Evolutionary conservation across 2,888 invertebrate genomes (phyloP).

Genomic region (Anoncus sp.): DNA sequence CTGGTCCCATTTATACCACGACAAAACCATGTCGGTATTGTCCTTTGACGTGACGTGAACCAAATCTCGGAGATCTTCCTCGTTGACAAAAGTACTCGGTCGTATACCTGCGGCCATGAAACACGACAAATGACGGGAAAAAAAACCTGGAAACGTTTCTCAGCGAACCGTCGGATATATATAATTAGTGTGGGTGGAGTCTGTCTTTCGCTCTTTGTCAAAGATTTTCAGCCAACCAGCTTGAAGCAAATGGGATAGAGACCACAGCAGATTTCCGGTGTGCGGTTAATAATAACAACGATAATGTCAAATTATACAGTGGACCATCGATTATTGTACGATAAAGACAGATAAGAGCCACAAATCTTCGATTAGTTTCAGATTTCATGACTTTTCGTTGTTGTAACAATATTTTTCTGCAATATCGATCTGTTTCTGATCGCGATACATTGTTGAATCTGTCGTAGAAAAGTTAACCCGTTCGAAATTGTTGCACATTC

Average conservation of each 20-base stretch:
- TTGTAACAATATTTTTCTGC: not conserved
- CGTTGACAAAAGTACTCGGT: constrained; percentile 56
- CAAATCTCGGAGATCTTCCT: constrained; percentile 31
- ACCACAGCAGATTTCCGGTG: constrained; percentile 4
- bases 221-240: constrained; percentile 4
- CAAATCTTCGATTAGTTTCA: not conserved
- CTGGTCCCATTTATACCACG: constrained; percentile 23
- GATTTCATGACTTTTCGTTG: not conserved
- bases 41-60: constrained; percentile 46
- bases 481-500: not conserved
- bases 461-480: no score
- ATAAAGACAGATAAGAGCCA: not conserved
- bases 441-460: no score
- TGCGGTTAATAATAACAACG: not conserved
- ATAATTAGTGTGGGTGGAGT: constrained; percentile 41
- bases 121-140: constrained; percentile 26
- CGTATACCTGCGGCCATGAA: constrained; percentile 26
- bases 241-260: not conserved
- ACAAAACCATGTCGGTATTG: constrained; percentile 42
- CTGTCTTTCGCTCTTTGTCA: constrained; percentile 26
- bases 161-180: constrained; percentile 17
- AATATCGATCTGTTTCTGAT: no score
- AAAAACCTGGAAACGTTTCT: constrained; percentile 29
- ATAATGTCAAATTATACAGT: not conserved
- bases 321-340: not conserved